phyloP scores from a whole-genome alignment of 2,888 invertebrate species.

The Eristalis arbustorum region DNA sequence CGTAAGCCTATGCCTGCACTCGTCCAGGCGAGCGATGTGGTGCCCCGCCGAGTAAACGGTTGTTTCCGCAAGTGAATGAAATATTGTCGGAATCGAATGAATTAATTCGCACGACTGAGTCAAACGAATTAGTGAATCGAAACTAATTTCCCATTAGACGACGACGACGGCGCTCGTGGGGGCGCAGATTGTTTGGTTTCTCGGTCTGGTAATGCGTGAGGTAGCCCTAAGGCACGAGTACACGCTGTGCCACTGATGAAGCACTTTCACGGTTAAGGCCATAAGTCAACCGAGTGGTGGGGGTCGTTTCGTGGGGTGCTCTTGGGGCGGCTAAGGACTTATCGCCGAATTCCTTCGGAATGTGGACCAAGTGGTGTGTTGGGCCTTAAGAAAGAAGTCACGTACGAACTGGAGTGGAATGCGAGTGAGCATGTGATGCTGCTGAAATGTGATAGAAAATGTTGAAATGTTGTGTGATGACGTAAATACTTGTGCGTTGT shows the following conservation, averaged over 20 bases:
- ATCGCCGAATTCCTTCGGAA: background rate
- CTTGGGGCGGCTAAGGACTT: background rate
- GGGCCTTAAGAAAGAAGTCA: background rate
- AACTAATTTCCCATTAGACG: conserved; percentile 19
- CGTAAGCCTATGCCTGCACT: background rate
- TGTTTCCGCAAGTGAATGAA: conserved; percentile 8
- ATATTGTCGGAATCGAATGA: conserved; percentile 24
- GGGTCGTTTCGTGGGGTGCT: background rate
- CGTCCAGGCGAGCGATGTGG: background rate
- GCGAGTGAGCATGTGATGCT: background rate
- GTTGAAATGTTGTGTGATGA: background rate
- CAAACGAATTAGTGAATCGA: conserved; percentile 9
- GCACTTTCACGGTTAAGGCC: background rate
- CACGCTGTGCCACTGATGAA: background rate
- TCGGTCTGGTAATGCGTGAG: background rate
- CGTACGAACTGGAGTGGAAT: background rate
- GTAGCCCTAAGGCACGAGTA: background rate
- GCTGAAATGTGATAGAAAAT: background rate
- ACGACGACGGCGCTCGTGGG: background rate
- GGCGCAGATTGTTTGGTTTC: background rate
- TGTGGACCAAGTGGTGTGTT: background rate
- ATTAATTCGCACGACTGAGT: conserved; percentile 17
- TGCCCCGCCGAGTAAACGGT: background rate
- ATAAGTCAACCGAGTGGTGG: background rate
- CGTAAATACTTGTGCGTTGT: background rate